These are phyloP conservation scores for Centropyge bicolor DNA, from an alignment of 2,797 vertebrate species.

Conservation along the genomic window DNA sequence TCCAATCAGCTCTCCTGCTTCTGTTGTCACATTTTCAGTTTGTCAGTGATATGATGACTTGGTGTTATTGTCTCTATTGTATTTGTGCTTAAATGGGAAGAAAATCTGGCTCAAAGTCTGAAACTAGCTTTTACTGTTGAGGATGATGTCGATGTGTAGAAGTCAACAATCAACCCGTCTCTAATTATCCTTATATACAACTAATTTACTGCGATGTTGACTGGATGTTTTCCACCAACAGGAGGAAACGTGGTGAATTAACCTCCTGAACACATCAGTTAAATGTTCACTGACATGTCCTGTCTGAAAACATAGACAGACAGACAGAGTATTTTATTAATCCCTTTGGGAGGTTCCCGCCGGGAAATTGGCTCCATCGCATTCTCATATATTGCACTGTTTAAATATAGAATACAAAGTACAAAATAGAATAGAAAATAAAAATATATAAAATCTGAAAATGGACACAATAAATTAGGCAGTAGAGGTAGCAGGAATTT, in stretches of 20 bases:
- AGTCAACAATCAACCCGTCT: neutral
- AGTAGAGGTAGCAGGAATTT: too few species aligned
- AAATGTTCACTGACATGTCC: neutral
- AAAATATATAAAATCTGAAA: too few species aligned
- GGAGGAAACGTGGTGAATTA: neutral
- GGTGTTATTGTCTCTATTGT: neutral
- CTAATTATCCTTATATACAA: neutral
- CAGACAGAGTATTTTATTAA: too few species aligned
- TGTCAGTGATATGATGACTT: neutral
- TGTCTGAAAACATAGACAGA: too few species aligned
- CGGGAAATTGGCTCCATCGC: too few species aligned
- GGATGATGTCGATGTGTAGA: neutral
- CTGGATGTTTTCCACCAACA: neutral
- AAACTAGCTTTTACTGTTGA: neutral
- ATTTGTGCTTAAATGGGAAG: neutral
- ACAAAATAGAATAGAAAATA: too few species aligned
- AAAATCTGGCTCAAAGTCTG: neutral
- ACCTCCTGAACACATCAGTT: too few species aligned
- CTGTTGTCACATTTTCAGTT: neutral
- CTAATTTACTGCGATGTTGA: neutral
- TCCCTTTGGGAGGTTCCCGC: too few species aligned
- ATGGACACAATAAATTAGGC: too few species aligned
- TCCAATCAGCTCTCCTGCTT: slow-evolving; percentile 3
- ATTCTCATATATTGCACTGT: too few species aligned
- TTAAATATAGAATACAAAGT: too few species aligned